Base-by-base conservation (phyloP, 2,888 invertebrate species). In the Dryobotodes eremita region DNA sequence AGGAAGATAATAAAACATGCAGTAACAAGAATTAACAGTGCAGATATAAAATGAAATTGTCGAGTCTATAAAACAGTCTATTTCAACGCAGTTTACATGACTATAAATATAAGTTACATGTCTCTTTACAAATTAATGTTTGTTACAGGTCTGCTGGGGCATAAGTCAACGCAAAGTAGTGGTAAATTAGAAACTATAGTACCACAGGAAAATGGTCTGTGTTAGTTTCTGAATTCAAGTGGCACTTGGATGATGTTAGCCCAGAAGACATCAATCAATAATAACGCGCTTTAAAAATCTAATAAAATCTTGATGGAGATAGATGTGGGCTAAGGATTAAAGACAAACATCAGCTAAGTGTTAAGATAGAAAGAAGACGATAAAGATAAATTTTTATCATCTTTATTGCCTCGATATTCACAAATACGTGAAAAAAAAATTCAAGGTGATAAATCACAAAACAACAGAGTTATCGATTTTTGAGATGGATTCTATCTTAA, bases 1-100 rank as follows among this genome's bases (percentile, higher is more conserved):
- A 83, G 84, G 71, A 71, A 83, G n/a, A 64, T 1, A 23, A 71
- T 71, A 55, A 84, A 79, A 68, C 31, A 59, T n/a, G 48, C 42
- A 64, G 6, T 42, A 57, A 65, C 46, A 59, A 55, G 55, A 53
- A 61, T 26, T 23, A 68, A 61, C 50, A 64, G 17, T 17, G 23
- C n/a, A 31, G 26, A 36, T 31, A 62, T 74, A 69, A 72, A 78
- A 83, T 75, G 0, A 71, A 71, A 71, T 64, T 75, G 71, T 64
- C n/a, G 23, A 42, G 20, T 69, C 20, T 72, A 69, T 73, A 71
- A 61, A 79, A 79, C 46, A 42, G 53, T n/a, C 20, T n/a, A 36
- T 53, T 75, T 26, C 11, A 70, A 53, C n/a, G 36, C 26, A n/a
- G 48, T 70, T 61, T 50, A 57, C 57, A 42, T 53, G 50, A 53